Conservation (phyloP, 1,140 invertebrate species). For the Drosophila guanche region DNA sequence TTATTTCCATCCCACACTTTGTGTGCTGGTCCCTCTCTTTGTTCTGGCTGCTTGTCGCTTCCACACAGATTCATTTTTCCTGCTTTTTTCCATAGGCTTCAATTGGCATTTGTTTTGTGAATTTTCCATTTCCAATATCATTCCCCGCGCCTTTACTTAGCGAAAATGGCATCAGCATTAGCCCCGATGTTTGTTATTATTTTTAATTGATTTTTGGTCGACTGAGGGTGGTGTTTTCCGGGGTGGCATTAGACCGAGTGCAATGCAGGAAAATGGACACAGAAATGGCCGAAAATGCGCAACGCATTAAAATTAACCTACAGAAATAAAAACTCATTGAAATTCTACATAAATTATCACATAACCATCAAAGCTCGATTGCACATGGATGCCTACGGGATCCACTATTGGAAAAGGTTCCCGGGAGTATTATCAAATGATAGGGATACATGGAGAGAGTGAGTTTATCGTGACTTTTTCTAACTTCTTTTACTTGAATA, state of each 20-base stretch:
- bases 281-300: conserved; percentile 17
- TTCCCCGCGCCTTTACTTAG: conserved; percentile 45
- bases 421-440: neutral
- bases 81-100: conserved; percentile 12
- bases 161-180: conserved; percentile 54
- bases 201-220: conserved; percentile 63
- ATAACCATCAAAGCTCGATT: conserved; percentile 59
- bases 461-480: too few relatives aligned
- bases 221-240: neutral
- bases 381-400: conserved; percentile 5
- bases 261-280: conserved; percentile 40
- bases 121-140: conserved; percentile 28
- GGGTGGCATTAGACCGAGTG: conserved; percentile 9
- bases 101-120: neutral
- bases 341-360: conserved; percentile 57
- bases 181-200: conserved; percentile 63
- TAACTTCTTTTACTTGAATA: too few relatives aligned
- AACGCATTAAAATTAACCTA: conserved; percentile 25
- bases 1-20: conserved; percentile 32
- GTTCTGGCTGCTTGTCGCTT: conserved; percentile 9
- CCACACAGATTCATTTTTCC: conserved; percentile 2
- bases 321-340: conserved; percentile 23
- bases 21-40: conserved; percentile 1
- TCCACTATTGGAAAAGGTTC: neutral
- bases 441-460: neutral